A percentile compares a stretch with the other conserved stretches of the same genome.
Evolutionary conservation across 1,140 invertebrate species (phyloP).

Genomic region (Pogonus chalceus): DNA sequence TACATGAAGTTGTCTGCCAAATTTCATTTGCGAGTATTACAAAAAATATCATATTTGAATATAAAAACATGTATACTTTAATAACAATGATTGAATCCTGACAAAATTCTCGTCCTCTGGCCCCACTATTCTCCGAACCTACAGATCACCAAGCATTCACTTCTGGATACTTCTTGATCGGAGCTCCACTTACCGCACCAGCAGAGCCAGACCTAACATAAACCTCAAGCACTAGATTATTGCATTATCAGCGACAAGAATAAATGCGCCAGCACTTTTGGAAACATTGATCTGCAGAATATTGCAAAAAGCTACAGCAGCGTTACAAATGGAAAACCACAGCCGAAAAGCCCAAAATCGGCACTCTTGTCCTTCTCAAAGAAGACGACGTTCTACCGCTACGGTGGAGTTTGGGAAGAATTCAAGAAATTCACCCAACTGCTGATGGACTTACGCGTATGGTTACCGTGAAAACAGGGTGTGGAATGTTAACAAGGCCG

Average conservation of each 20-base stretch:
- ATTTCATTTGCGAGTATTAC: conserved; percentile 23
- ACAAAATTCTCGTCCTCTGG: conserved; percentile 4
- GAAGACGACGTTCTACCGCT: conserved; percentile 21
- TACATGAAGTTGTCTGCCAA: conserved; percentile 35
- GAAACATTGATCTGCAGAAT: too few relatives aligned
- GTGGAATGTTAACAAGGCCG: conserved; percentile 9
- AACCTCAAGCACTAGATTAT: too few relatives aligned
- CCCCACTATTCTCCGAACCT: conserved; percentile 15
- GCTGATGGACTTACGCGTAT: conserved; percentile 15
- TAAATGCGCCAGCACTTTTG: too few relatives aligned
- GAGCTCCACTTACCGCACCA: too few relatives aligned
- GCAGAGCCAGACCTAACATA: too few relatives aligned
- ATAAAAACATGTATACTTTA: conserved; percentile 16
- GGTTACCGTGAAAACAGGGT: conserved; percentile 12
- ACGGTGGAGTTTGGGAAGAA: conserved; percentile 26
- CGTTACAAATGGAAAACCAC: too few relatives aligned
- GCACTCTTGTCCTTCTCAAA: too few relatives aligned
- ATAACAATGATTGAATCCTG: not conserved
- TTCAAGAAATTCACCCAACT: conserved; percentile 27
- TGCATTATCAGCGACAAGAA: too few relatives aligned
- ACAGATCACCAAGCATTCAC: conserved; percentile 19
- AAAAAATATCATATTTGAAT: conserved; percentile 13
- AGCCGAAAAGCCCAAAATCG: too few relatives aligned
- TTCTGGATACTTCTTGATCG: too few relatives aligned
- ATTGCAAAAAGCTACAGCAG: too few relatives aligned